Percentiles rank a stretch among this genome's conserved stretches.
Conservation (phyloP, 2,113 vertebrate species). For the Vidua chalybeata region DNA sequence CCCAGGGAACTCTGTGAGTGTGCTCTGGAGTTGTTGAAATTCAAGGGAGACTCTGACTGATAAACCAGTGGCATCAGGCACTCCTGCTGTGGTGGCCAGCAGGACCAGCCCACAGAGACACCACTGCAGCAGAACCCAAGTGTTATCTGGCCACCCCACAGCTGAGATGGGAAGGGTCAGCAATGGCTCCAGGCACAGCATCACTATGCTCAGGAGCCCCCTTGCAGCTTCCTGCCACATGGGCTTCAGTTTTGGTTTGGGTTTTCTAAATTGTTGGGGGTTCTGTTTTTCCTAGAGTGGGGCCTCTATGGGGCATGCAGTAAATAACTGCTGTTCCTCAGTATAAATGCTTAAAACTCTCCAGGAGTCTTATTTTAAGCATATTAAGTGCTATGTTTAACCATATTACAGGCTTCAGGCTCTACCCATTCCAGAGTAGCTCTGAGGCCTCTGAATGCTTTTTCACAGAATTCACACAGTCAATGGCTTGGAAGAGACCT, state of each 20-base stretch:
- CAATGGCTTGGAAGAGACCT: neutral
- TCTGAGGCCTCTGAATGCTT: neutral
- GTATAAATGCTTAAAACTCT: neutral
- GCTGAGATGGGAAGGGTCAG: neutral
- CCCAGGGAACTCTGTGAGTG: accelerated
- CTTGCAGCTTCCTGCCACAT: neutral
- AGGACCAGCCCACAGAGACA: neutral
- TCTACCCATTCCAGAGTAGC: neutral
- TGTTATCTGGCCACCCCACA: neutral
- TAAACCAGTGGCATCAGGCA: neutral
- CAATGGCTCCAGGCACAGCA: neutral
- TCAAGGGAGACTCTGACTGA: neutral
- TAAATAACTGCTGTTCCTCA: neutral
- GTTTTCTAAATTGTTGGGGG: neutral
- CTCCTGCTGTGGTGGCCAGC: neutral
- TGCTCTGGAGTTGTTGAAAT: neutral
- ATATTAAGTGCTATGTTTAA: neutral
- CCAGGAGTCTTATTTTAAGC: neutral
- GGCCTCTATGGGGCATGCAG: neutral
- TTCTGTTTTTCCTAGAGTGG: neutral
- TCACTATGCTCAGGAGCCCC: neutral
- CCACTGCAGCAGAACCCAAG: neutral
- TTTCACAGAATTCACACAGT: neutral
- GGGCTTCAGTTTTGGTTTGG: neutral
- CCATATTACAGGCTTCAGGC: neutral